Evolutionary conservation across 1,140 invertebrate genomes (phyloP), one percentile per base, ranked within the genome.

Genomic region (Anastrepha ludens): DNA sequence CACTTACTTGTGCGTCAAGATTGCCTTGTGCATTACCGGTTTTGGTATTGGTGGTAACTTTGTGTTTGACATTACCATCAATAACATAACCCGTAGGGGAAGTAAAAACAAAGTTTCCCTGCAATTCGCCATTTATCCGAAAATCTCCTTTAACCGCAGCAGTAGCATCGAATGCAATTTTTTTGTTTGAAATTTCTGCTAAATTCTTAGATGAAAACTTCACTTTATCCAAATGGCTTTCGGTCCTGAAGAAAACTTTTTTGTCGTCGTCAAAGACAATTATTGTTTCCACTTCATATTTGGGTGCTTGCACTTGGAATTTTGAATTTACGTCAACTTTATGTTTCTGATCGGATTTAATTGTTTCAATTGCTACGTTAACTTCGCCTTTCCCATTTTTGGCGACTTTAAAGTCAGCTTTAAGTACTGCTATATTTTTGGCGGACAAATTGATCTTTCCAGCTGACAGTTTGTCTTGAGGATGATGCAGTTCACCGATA

Each of bases 181-280:
- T 95, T 9, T 95, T 91, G 0, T 93, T 93, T 2, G 94, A 88
- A 2, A 94, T 85, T 81, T 95, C 94, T 2, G 95, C 86, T 7
- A 89, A 11, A 87, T 90, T 93, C 87, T 96, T 97, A 0, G 96
- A 95, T n/a, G 96, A 95, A 1, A 97, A 58, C 3, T 93, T 93
- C 0, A 94, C 94, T 7, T 95, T 94, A 0, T 94, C 94, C 0
- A 95, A 87, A 74, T 95, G 95, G 60, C 94, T 95, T 50, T 94
- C 93, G 0, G 96, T 96, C n/a, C 94, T 94, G 0, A 93, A 17
- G 41, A 90, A 88, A 1, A 97, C 88, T 89, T 95, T 95, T 78
- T 96, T 96, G 15, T 95, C 95, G n/a, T 95, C 96, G 90, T 97
- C 95, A 9, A 95, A 95, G 81, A 94, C 94, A 2, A 97, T 29